Conservation (phyloP, 92 coral and sea anemone species). For the Chrysogorgia sp. region DNA sequence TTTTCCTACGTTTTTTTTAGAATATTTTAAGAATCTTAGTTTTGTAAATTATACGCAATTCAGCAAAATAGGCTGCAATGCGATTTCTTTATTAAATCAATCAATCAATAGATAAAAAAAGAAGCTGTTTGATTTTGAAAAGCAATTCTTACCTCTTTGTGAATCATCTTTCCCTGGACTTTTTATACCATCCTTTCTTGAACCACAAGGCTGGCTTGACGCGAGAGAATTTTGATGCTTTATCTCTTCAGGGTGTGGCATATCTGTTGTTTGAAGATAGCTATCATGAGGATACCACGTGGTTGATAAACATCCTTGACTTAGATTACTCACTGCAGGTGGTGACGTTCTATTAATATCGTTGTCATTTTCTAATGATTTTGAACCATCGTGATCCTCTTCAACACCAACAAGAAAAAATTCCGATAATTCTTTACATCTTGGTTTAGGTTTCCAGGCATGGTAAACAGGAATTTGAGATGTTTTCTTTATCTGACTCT, state of each 20-base stretch:
- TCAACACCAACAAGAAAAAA: constrained; percentile 88
- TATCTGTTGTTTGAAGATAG: neutral
- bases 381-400: constrained; percentile 5
- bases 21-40: too few relatives aligned
- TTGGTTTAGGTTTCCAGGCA: constrained; percentile 83
- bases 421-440: constrained; percentile 73
- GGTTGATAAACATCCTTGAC: constrained; percentile 19
- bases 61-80: too few relatives aligned
- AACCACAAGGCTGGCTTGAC: neutral
- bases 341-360: neutral
- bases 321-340: neutral
- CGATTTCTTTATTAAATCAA: too few relatives aligned
- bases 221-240: neutral
- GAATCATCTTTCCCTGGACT: neutral
- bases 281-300: constrained; percentile 28
- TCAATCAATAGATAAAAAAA: too few relatives aligned
- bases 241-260: neutral
- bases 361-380: neutral
- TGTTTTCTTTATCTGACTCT: neutral
- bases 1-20: too few relatives aligned
- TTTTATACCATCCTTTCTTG: neutral
- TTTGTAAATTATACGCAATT: too few relatives aligned
- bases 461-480: constrained; percentile 39
- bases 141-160: neutral
- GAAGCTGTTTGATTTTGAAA: neutral